Conservation (phyloP, 2,797 vertebrate species). For the Alosa sapidissima region DNA sequence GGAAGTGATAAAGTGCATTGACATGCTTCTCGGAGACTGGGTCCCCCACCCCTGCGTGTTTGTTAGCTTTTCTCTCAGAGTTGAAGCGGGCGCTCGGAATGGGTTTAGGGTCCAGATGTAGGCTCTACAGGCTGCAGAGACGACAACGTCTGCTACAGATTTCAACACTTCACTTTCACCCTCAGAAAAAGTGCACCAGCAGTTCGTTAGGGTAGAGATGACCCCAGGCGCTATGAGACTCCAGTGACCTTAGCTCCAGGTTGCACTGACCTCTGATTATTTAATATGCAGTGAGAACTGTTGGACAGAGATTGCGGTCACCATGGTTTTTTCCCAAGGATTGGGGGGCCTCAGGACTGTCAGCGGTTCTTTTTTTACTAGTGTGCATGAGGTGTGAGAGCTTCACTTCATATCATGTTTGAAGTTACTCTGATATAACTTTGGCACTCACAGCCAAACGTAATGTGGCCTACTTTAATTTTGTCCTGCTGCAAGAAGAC, state of each 20-base stretch:
- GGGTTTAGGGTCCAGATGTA: constrained; percentile 73
- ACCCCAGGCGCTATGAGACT: constrained; percentile 62
- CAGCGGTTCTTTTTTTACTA: neutral
- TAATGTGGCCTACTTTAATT: constrained; percentile 18
- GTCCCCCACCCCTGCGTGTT: constrained; percentile 42
- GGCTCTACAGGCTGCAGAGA: constrained; percentile 65
- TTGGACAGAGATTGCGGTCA: neutral
- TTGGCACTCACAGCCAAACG: neutral
- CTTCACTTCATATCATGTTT: constrained; percentile 17
- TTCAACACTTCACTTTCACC: constrained; percentile 70
- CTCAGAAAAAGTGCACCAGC: constrained; percentile 55
- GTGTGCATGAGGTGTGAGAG: neutral
- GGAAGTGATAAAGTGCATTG: constrained; percentile 57
- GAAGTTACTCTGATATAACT: constrained; percentile 8
- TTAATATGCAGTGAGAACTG: constrained; percentile 53
- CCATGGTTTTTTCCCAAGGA: neutral
- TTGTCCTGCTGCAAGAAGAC: neutral
- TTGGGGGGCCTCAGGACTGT: constrained; percentile 9
- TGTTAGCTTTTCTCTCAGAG: constrained; percentile 47
- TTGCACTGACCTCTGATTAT: constrained; percentile 54
- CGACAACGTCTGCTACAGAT: constrained; percentile 59
- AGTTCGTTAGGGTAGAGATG: constrained; percentile 60
- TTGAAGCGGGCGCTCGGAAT: constrained; percentile 36
- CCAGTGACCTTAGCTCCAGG: constrained; percentile 49
- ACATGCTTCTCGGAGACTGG: constrained; percentile 38